These are phyloP conservation scores for Prietella phreatophila DNA, from an alignment of 2,113 vertebrate genomes.

Conservation along the genomic window DNA sequence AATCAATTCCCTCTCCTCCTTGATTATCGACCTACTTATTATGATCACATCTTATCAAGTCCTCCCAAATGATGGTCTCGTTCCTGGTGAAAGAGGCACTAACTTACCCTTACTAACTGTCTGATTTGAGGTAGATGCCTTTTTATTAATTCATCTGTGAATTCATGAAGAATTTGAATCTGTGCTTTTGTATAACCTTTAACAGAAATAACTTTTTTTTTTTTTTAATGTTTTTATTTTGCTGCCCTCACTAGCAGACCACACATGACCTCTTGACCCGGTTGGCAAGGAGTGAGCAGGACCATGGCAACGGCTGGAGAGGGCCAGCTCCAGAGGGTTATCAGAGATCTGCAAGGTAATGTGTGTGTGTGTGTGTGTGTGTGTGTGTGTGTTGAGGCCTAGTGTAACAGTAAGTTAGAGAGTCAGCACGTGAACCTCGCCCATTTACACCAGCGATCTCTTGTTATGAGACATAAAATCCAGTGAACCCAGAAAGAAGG, in stretches of 20 bases:
- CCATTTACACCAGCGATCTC: constrained; percentile 50
- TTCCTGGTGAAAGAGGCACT: not conserved
- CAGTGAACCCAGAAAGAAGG: not conserved
- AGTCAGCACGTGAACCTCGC: not conserved
- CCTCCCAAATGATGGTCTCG: too few relatives aligned
- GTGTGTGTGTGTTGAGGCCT: constrained; percentile 26
- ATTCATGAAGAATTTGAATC: not conserved
- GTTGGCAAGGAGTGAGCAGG: constrained; percentile 60
- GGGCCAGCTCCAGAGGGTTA: constrained; percentile 90
- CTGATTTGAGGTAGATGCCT: not conserved
- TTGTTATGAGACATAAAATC: not conserved
- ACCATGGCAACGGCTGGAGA: constrained; percentile 82
- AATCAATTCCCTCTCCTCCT: not conserved
- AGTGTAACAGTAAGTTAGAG: constrained; percentile 20
- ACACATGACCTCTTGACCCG: constrained; percentile 66
- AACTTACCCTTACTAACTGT: not conserved
- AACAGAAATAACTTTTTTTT: not conserved
- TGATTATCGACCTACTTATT: not conserved
- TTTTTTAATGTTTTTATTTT: constrained; percentile 6
- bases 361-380: constrained; percentile 36
- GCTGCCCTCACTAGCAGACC: constrained; percentile 60
- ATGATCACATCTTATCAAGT: not conserved
- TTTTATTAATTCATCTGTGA: not conserved
- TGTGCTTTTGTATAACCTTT: not conserved
- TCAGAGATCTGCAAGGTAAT: constrained; percentile 89